Base-by-base conservation (phyloP, 2,888 invertebrate genomes). In the Apamea monoglypha region DNA sequence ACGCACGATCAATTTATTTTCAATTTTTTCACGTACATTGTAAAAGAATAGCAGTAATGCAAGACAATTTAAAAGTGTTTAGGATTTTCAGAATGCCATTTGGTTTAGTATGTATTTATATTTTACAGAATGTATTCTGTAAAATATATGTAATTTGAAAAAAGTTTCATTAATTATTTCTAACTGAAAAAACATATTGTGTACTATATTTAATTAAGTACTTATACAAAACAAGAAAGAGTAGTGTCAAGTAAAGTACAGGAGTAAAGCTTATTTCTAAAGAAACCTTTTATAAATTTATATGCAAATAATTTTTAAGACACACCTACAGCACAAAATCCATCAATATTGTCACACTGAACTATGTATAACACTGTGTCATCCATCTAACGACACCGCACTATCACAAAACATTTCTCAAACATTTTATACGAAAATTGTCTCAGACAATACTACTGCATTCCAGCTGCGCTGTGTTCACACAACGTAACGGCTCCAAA, bases 1-100 rank as follows among this genome's bases (percentile, higher is more conserved):
- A 90, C 88, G 85, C 92, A 90, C 90, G 93, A 95, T 95, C 96
- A 95, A 96, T 96, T 95, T 96, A 95, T 95, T 96, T 96, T 95
- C 95, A 95, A 96, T 96, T 96, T 96, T 95, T 95, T 90, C 88
- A 90, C 90, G 85, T 88, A 88, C 88, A 89, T 84, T 90, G 78
- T 86, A 76, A 29, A 80, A 8, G 3, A 5, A 53, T 7, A 21
- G 12, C 87, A 83, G 88, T 81, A 83, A 76, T 76, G 75, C 78
- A 78, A 85, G 36, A 63, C 12, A 21, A 4, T 78, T 50, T 40
- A 5, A 61, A 56, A 59, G 16, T n/a, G 6, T 18, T 70, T 47
- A 16, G 18, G 2, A 36, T 44, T 56, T 29, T 16, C 4, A 0
- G 2, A n/a, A 14, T 12, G 6, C 2, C 0, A 36, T 47, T 56